phyloP scores from a whole-genome alignment of 2,113 vertebrate genomes.

The Chloebia gouldiae region DNA sequence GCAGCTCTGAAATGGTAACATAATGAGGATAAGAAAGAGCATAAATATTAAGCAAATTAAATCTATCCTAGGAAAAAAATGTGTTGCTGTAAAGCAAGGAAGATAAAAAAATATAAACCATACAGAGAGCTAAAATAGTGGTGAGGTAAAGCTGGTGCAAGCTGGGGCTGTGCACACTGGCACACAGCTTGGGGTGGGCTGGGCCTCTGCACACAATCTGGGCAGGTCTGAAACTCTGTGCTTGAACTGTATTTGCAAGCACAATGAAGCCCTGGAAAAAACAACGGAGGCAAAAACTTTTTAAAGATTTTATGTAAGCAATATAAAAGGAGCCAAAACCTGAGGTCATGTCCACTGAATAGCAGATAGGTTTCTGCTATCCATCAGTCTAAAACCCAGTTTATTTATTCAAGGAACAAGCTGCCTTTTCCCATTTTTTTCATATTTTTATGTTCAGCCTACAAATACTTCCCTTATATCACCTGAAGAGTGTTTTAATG shows the following conservation, averaged over 20 bases:
- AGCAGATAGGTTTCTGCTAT: not conserved
- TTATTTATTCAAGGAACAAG: not conserved
- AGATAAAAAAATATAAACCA: not conserved
- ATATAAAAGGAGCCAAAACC: not conserved
- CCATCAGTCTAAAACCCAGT: not conserved
- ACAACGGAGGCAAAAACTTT: not conserved
- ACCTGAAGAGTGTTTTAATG: not conserved
- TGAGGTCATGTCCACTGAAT: not conserved
- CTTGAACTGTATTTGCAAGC: not conserved
- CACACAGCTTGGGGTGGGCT: not conserved
- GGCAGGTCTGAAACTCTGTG: not conserved
- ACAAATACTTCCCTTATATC: not conserved
- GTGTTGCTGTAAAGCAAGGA: not conserved
- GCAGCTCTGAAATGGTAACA: not conserved
- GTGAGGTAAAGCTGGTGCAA: not conserved
- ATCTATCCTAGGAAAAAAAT: not conserved
- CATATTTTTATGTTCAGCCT: not conserved
- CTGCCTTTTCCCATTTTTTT: not conserved
- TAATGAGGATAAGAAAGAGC: not conserved
- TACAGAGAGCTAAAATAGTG: not conserved
- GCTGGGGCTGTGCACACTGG: accelerated
- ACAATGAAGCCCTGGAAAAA: not conserved
- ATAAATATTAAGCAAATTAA: not conserved
- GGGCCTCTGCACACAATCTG: not conserved
- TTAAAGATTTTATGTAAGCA: not conserved